phyloP scores from a whole-genome alignment of 2,113 vertebrate species.

The Trachemys scripta region DNA sequence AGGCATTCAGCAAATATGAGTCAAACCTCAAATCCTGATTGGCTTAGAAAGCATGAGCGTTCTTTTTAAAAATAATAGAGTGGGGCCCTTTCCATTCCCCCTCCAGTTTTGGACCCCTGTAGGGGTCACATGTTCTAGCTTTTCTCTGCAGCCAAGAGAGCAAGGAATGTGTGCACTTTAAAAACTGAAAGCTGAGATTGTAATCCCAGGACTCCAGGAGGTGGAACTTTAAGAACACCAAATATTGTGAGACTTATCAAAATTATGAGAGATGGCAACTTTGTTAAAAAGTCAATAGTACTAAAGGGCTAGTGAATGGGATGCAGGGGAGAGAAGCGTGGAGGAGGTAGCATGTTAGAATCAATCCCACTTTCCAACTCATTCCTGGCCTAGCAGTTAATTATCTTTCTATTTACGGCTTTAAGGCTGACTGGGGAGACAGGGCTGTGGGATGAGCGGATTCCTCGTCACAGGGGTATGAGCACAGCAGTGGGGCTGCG shows the following conservation, averaged over 20 bases:
- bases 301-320: neutral
- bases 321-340: neutral
- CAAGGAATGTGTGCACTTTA: neutral
- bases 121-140: neutral
- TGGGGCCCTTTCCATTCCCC: neutral
- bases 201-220: neutral
- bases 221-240: neutral
- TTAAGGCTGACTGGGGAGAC: neutral
- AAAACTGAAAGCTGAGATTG: neutral
- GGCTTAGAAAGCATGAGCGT: neutral
- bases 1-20: neutral
- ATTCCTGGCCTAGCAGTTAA: neutral
- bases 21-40: neutral
- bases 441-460: neutral
- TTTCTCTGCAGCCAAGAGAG: neutral
- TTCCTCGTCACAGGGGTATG: neutral
- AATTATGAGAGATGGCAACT: neutral
- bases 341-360: neutral
- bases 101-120: neutral
- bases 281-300: too few relatives aligned
- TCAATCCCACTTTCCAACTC: neutral
- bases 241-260: neutral
- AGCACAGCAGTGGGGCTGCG: rapidly evolving
- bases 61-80: neutral
- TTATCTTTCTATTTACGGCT: rapidly evolving